phyloP scores from a whole-genome alignment of 2,113 vertebrate genomes.

The Caretta caretta region DNA sequence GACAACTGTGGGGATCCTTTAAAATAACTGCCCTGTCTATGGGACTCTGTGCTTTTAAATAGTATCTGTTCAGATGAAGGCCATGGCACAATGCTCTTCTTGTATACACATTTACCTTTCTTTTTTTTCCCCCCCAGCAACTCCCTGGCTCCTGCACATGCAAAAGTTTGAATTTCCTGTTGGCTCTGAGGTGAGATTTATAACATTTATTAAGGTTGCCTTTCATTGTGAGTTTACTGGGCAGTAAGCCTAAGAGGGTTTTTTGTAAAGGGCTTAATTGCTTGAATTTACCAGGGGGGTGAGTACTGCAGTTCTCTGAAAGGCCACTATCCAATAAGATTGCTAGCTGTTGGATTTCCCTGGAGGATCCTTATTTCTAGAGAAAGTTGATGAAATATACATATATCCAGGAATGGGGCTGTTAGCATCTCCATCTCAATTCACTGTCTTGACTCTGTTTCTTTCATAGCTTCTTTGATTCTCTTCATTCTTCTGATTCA shows the following conservation, averaged over 20 bases:
- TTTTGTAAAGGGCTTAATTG: slow-evolving; percentile 76
- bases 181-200: slow-evolving; percentile 85
- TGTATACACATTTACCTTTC: slow-evolving; percentile 75
- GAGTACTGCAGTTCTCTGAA: slow-evolving; percentile 72
- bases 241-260: slow-evolving; percentile 80
- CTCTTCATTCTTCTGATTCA: neutral
- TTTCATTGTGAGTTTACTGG: slow-evolving; percentile 81
- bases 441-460: slow-evolving; percentile 14
- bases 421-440: neutral
- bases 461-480: slow-evolving; percentile 19
- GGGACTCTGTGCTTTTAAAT: neutral
- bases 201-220: slow-evolving; percentile 84
- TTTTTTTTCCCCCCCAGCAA: slow-evolving; percentile 64
- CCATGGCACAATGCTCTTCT: slow-evolving; percentile 64
- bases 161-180: slow-evolving; percentile 85
- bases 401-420: slow-evolving; percentile 35
- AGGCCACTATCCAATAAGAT: slow-evolving; percentile 71
- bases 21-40: slow-evolving; percentile 35
- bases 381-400: slow-evolving; percentile 57
- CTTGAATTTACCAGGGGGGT: slow-evolving; percentile 76
- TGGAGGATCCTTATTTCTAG: slow-evolving; percentile 52
- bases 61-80: neutral
- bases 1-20: slow-evolving; percentile 8
- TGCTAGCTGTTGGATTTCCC: slow-evolving; percentile 73
- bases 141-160: slow-evolving; percentile 76